Base-by-base conservation (phyloP, 2,888 invertebrate genomes). In the Acrocyrtus sp. region DNA sequence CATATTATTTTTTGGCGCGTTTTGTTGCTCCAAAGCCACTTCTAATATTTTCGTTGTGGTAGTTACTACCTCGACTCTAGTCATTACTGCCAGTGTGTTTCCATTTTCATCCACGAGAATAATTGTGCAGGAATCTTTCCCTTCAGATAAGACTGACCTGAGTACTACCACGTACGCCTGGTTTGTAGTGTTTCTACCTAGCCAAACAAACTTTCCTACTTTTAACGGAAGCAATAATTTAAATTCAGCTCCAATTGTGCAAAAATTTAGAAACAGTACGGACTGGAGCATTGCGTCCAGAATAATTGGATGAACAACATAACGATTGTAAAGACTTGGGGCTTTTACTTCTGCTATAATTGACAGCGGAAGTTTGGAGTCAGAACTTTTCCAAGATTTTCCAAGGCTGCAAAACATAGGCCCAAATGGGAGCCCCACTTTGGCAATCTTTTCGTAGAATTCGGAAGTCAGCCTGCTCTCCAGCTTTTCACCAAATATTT, bases 271-370 rank as follows among this genome's bases (percentile, higher is more conserved):
- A n/a, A n/a, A n/a, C n/a, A n/a, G n/a, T n/a, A n/a, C n/a, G n/a
- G n/a, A n/a, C n/a, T n/a, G n/a, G n/a, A 74, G 60, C 60, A 74
- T 50, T 0, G 60, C 63, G 45, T 74, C 74, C 2, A 54, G 45
- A 6, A 74, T 27, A 3, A 69, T 43, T 5, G 74, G 74, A 26
- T 74, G 74, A 34, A 57, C 34, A 17, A 74, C 21, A 47, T 69
- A 74, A 15, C n/a, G 2, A n/a, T 63, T 45, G 8, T 12, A 1
- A 0, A 17, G 21, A 3, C 22, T 21, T 22, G 24, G 39, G 3
- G 26, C 12, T 5, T 29, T 34, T 19, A 67, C 34, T 19, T 57
- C 57, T 5, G 48, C 47, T n/a, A n/a, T n/a, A n/a, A n/a, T n/a
- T n/a, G n/a, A n/a, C n/a, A n/a, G n/a, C 15, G 54, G n/a, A 3